These are phyloP conservation scores for Phaenicophaeus curvirostris DNA, from an alignment of 2,797 vertebrate genomes.

Conservation along the genomic window DNA sequence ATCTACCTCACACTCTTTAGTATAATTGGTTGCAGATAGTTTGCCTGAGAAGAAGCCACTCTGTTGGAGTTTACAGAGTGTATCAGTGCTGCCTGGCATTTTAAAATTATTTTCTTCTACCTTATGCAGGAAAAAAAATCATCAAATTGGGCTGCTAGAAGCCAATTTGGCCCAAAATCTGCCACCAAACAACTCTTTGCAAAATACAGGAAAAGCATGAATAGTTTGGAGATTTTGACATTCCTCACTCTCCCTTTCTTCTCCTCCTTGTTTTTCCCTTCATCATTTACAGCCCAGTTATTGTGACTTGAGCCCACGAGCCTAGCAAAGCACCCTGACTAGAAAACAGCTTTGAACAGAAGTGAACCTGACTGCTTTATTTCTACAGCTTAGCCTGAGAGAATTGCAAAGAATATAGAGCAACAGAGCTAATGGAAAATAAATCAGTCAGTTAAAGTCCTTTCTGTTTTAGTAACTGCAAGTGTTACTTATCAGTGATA, in stretches of 20 bases:
- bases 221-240: not conserved
- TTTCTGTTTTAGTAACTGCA: conserved; percentile 14
- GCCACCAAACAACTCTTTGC: not conserved
- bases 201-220: not conserved
- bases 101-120: not conserved
- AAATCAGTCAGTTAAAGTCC: conserved; percentile 1
- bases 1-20: not conserved
- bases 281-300: not conserved
- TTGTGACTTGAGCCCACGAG: not conserved
- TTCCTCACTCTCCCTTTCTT: not conserved
- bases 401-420: not conserved
- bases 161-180: not conserved
- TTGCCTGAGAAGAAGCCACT: not conserved
- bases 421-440: conserved; percentile 28
- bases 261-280: not conserved
- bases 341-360: not conserved
- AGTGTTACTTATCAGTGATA: not conserved
- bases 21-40: not conserved
- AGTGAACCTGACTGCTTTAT: conserved; percentile 26
- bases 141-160: not conserved
- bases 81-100: not conserved
- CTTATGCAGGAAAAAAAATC: not conserved
- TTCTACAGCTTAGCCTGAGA: not conserved
- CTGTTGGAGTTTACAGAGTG: not conserved
- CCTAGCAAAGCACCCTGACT: not conserved